Evolutionary conservation across 2,113 vertebrate species (phyloP), one percentile per base, ranked within the genome.

Genomic region (Tachycineta bicolor): DNA sequence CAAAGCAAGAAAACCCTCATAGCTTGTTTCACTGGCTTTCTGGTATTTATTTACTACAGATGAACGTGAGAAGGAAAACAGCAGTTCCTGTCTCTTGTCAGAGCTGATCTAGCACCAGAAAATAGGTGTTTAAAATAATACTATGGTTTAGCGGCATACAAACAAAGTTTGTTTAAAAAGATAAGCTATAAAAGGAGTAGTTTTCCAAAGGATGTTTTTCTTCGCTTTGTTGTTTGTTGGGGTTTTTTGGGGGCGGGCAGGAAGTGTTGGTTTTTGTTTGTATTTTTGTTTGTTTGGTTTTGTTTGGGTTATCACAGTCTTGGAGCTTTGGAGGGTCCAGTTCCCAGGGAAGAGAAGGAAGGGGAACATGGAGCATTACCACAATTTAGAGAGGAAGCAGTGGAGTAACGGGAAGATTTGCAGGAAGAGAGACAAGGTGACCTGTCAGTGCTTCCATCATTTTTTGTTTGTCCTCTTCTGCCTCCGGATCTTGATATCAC

Each of bases 181-280:
- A 25, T 55, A 64, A 91, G 7, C 2, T 37, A 24, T 39, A 26
- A 83, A 80, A 70, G 4, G 3, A 39, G 18, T 22, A 37, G 62
- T 64, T 92, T 28, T 22, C 24, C 47, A 12, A n/a, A 34, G 26
- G 33, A 29, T 39, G 55, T 59, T 59, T 25, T 29, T 50, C 41
- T 47, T 53, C 31, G 25, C n/a, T 65, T 53, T 34, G 24, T 81
- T 31, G 29, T 74, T 65, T 60, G n/a, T 22, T 44, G 34, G 8
- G 6, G 1, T 10, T 33, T n/a, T 12, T 6, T 2, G 4, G 4
- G 2, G 10, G 2, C 6, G 12, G 25, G 33, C 33, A 44, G 39
- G 53, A 83, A 74, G 14, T 20, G 17, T 26, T 31, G 29, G 3
- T 1, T 16, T 41, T 59, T 75, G 15, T 49, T 81, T 49, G 14